A percentile compares a stretch with the other conserved stretches of the same genome.
Conservation (phyloP, 2,888 invertebrate species). For the Lymantria monacha region DNA sequence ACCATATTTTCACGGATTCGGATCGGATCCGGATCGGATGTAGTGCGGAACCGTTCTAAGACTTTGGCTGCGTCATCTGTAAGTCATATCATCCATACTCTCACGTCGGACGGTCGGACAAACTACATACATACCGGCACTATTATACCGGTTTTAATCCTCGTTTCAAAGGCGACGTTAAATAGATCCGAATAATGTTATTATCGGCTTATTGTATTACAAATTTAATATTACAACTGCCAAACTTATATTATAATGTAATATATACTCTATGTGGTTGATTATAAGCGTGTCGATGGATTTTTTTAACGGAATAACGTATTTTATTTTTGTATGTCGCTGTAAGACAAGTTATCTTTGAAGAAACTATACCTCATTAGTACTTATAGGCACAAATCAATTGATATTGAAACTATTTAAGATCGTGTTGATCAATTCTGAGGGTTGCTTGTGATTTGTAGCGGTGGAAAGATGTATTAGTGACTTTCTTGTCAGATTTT, state of each 20-base stretch:
- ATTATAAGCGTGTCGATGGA: too few relatives aligned
- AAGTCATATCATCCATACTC: too few relatives aligned
- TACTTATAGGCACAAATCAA: constrained; percentile 52
- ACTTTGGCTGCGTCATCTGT: too few relatives aligned
- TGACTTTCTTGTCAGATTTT: background rate
- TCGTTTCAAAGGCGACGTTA: constrained; percentile 51
- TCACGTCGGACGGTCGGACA: background rate
- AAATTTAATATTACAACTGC: constrained; percentile 12
- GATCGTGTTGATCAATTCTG: constrained; percentile 14
- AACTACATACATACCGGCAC: constrained; percentile 19
- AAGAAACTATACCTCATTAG: constrained; percentile 59
- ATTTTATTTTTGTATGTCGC: constrained; percentile 41
- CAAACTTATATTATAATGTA: constrained; percentile 9
- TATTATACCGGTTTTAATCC: constrained; percentile 36
- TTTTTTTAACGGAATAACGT: constrained; percentile 6
- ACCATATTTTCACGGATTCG: too few relatives aligned
- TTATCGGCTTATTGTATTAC: constrained; percentile 55
- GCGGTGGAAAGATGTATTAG: constrained; percentile 9
- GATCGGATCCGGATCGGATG: too few relatives aligned
- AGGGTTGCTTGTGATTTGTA: constrained; percentile 18
- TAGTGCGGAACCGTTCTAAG: too few relatives aligned
- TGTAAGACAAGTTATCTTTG: constrained; percentile 48
- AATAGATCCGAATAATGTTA: constrained; percentile 63
- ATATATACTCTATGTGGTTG: too few relatives aligned
- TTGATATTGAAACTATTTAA: constrained; percentile 46